These are phyloP conservation scores for Colossoma macropomum DNA, from an alignment of 2,113 vertebrate species.

Conservation along the genomic window DNA sequence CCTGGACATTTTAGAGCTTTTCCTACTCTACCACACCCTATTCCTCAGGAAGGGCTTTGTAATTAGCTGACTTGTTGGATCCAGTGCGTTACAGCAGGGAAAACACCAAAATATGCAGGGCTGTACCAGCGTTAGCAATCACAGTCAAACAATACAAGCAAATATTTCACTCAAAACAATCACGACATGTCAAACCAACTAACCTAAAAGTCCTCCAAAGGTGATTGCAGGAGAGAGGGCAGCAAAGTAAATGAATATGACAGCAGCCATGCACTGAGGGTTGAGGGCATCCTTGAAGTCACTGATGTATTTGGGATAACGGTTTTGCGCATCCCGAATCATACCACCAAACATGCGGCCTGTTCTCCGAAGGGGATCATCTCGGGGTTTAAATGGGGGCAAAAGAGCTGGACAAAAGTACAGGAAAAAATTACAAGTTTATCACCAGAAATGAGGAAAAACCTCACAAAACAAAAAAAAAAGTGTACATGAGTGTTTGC, in stretches of 20 bases:
- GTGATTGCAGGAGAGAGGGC: slow-evolving; percentile 95
- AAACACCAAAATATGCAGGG: background rate
- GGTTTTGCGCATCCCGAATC: slow-evolving; percentile 84
- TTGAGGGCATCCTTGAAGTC: slow-evolving; percentile 91
- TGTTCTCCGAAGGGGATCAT: slow-evolving; percentile 86
- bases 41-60: too few relatives aligned
- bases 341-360: slow-evolving; percentile 89
- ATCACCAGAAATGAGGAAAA: background rate
- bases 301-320: slow-evolving; percentile 93
- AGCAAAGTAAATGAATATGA: slow-evolving; percentile 98
- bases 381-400: slow-evolving; percentile 79
- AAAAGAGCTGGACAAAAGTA: slow-evolving; percentile 76
- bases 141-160: background rate
- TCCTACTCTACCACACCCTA: too few relatives aligned
- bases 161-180: too few relatives aligned
- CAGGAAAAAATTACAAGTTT: background rate
- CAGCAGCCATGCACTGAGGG: slow-evolving; percentile 90
- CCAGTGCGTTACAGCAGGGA: background rate
- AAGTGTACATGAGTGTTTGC: background rate
- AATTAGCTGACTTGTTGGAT: too few relatives aligned
- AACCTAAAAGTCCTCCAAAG: slow-evolving; percentile 93
- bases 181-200: slow-evolving; percentile 51
- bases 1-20: too few relatives aligned
- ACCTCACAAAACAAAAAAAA: too few relatives aligned
- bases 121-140: background rate